Percentiles rank a stretch among this genome's conserved stretches.
phyloP scores from a whole-genome alignment of 2,888 invertebrate species.

The Sarcophaga rosellei region DNA sequence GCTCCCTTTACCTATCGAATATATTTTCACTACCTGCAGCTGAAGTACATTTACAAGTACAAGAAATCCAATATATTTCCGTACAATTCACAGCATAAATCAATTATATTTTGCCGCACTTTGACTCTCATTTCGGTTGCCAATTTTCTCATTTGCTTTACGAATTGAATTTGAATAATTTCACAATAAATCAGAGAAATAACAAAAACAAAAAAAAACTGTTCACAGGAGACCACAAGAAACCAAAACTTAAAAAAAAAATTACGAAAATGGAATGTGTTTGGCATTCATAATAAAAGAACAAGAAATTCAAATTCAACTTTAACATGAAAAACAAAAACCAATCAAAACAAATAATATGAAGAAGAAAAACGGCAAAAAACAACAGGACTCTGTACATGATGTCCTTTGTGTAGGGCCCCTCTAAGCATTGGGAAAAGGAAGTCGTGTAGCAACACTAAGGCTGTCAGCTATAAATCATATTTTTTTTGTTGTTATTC shows the following conservation, averaged over 20 bases:
- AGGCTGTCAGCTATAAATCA: too few relatives aligned
- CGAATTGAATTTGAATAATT: constrained; percentile 48
- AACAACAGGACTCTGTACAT: not conserved
- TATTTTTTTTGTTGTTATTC: too few relatives aligned
- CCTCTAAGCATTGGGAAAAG: too few relatives aligned
- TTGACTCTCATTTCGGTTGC: not conserved
- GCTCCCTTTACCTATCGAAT: too few relatives aligned
- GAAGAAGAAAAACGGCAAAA: not conserved
- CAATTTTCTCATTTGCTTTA: not conserved
- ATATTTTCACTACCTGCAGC: too few relatives aligned
- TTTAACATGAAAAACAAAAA: not conserved
- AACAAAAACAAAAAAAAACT: constrained; percentile 6
- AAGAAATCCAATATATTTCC: too few relatives aligned
- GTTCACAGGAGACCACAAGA: constrained; percentile 5
- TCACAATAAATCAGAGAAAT: constrained; percentile 56
- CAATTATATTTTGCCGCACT: too few relatives aligned
- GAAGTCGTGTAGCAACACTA: too few relatives aligned
- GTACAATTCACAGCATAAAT: too few relatives aligned
- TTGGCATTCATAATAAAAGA: not conserved
- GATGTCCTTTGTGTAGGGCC: too few relatives aligned
- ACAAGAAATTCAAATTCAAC: not conserved
- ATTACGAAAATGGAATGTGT: not conserved
- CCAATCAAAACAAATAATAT: not conserved
- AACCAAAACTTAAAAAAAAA: not conserved
- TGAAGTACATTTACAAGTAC: too few relatives aligned